phyloP scores from a whole-genome alignment of 2,113 vertebrate species.

The Fulica atra region DNA sequence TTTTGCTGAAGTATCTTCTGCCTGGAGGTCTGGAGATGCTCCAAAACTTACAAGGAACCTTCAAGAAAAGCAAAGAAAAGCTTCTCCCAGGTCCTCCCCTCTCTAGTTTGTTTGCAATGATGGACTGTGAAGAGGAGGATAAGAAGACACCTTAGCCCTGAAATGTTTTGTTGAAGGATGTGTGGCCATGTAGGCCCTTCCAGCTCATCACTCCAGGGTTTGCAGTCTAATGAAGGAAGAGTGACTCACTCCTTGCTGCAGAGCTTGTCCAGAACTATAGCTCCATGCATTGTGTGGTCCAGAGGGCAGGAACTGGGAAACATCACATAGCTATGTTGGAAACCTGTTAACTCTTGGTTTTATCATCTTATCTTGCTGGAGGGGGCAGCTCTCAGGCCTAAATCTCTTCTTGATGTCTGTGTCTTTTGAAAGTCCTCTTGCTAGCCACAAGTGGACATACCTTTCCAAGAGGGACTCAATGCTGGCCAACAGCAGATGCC shows the following conservation, averaged over 20 bases:
- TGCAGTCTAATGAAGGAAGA: background rate
- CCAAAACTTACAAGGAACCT: background rate
- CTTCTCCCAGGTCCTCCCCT: background rate
- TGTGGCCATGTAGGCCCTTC: background rate
- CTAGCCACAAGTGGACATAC: background rate
- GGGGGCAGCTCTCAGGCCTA: background rate
- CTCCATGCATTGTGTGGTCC: background rate
- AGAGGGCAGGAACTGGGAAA: background rate
- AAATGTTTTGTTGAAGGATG: background rate
- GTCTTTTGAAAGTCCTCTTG: background rate
- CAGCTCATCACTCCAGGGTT: background rate
- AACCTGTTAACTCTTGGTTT: background rate
- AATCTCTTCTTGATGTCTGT: accelerated
- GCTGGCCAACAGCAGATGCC: background rate
- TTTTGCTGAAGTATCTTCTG: background rate
- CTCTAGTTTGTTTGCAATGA: background rate
- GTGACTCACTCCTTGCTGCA: background rate
- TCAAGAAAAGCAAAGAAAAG: background rate
- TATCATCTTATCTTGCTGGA: background rate
- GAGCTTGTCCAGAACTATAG: background rate
- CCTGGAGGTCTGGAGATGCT: background rate
- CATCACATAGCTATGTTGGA: background rate
- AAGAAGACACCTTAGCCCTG: background rate
- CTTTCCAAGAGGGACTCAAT: background rate
- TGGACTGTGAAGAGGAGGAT: background rate